Conservation (phyloP, 2,888 invertebrate genomes). For the Cryptophagus acutangulus region DNA sequence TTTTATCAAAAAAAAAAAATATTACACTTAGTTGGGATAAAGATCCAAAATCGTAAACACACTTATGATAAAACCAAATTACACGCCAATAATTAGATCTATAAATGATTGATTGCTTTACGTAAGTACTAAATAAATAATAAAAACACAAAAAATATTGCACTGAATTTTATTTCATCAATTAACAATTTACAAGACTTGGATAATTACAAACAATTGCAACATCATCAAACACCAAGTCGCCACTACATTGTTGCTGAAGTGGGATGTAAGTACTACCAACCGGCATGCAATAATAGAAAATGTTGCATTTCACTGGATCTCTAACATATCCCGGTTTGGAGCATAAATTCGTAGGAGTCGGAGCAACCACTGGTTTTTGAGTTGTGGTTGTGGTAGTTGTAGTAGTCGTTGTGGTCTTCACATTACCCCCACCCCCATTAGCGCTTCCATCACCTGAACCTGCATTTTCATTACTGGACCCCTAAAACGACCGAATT, state of each 20-base stretch:
- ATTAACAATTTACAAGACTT: constrained; percentile 29
- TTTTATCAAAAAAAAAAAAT: too few relatives aligned
- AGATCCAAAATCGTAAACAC: too few relatives aligned
- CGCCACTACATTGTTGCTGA: constrained; percentile 42
- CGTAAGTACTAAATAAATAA: too few relatives aligned
- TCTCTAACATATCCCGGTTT: constrained; percentile 48
- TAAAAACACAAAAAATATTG: too few relatives aligned
- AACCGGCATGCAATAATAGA: constrained; percentile 45
- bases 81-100: too few relatives aligned
- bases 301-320: constrained; percentile 45
- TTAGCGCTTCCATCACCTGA: background rate
- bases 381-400: background rate
- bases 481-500: background rate
- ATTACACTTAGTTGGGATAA: too few relatives aligned
- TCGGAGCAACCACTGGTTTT: background rate
- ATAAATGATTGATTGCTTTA: too few relatives aligned
- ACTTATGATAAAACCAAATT: too few relatives aligned
- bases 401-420: constrained; percentile 2
- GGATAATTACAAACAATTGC: constrained; percentile 46
- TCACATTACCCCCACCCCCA: too few relatives aligned
- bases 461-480: background rate
- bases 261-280: constrained; percentile 29
- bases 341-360: constrained; percentile 35
- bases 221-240: constrained; percentile 44
- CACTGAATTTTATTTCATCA: too few relatives aligned